Evolutionary conservation across 1,140 invertebrate genomes (phyloP).

Genomic region (Goniozus legneri): DNA sequence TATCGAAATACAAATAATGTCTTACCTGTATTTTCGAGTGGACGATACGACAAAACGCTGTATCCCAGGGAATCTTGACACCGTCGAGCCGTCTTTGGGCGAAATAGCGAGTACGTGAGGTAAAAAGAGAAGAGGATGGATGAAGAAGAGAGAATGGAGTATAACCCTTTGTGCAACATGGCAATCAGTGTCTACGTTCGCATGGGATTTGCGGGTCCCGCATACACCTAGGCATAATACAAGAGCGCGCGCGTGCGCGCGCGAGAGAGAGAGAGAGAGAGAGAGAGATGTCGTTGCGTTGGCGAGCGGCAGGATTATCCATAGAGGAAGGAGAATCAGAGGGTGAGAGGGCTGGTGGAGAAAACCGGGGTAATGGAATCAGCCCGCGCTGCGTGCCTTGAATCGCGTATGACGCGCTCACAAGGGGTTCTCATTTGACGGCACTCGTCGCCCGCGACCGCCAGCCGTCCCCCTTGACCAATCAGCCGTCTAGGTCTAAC

Average conservation of each 20-base stretch:
- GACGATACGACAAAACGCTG: too few relatives aligned
- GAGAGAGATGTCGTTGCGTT: too few relatives aligned
- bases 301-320: too few relatives aligned
- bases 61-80: too few relatives aligned
- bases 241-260: conserved; percentile 3
- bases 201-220: conserved; percentile 17
- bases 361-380: conserved; percentile 34
- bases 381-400: conserved; percentile 26
- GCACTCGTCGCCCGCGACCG: not conserved
- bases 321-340: too few relatives aligned
- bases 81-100: too few relatives aligned
- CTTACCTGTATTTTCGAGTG: too few relatives aligned
- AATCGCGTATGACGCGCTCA: conserved; percentile 19
- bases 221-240: conserved; percentile 18
- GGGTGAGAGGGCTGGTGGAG: not conserved
- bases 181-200: conserved; percentile 22
- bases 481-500: not conserved
- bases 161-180: conserved; percentile 22
- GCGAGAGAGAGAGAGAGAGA: too few relatives aligned
- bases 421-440: conserved; percentile 10
- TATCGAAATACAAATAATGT: too few relatives aligned
- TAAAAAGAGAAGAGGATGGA: too few relatives aligned
- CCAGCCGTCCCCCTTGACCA: not conserved
- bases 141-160: conserved; percentile 28
- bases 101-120: too few relatives aligned